Evolutionary conservation across 2,888 invertebrate genomes (phyloP).

Genomic region (Perithous albicinctus): DNA sequence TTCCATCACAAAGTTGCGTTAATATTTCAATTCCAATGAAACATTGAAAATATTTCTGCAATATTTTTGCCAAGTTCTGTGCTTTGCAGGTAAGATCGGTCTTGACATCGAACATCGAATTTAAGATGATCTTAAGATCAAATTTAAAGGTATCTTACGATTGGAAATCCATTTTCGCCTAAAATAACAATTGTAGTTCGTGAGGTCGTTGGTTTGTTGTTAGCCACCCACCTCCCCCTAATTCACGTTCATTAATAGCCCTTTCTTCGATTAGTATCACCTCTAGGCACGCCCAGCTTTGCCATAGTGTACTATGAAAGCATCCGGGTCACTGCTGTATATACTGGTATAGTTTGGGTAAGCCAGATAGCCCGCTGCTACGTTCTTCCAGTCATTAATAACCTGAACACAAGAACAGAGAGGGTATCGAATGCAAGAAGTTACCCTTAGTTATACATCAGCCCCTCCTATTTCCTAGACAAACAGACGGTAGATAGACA

Average conservation of each 20-base stretch:
- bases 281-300: constrained; percentile 20
- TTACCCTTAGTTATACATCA: neutral
- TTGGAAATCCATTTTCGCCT: neutral
- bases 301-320: constrained; percentile 7
- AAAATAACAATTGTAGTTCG: neutral
- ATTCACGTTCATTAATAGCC: constrained; percentile 11
- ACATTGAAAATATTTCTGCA: too few species aligned
- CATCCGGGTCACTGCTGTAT: constrained; percentile 32
- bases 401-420: constrained; percentile 14
- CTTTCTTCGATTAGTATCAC: constrained; percentile 29
- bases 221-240: too few species aligned
- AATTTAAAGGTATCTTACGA: too few species aligned
- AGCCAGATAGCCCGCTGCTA: neutral
- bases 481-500: constrained; percentile 6
- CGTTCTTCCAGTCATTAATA: constrained; percentile 40
- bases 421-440: constrained; percentile 15
- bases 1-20: too few species aligned
- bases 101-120: too few species aligned
- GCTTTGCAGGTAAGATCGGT: too few species aligned
- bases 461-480: neutral
- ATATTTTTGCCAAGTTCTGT: too few species aligned
- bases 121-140: too few species aligned
- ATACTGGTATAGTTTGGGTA: constrained; percentile 18
- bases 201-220: neutral
- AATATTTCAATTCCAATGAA: too few species aligned